Conservation (phyloP, 2,113 vertebrate species). For the Siniperca knerii region DNA sequence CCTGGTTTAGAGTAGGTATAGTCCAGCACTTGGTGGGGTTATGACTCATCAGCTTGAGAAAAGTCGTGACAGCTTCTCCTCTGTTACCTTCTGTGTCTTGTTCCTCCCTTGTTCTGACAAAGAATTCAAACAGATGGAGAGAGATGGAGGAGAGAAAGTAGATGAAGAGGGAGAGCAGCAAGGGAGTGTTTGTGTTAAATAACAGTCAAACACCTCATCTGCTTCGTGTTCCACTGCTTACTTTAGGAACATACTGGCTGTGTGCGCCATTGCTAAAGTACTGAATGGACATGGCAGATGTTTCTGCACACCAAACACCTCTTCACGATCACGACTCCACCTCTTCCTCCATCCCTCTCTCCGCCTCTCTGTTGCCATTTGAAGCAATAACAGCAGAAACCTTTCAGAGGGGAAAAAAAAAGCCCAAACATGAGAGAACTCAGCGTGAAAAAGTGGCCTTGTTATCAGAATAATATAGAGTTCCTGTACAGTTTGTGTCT, state of each 20-base stretch:
- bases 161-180: background rate
- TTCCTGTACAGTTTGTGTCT: conserved; percentile 69
- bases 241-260: background rate
- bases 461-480: conserved; percentile 64
- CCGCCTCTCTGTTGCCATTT: conserved; percentile 61
- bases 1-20: background rate
- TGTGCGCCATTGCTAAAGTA: background rate
- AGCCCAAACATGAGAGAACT: conserved; percentile 55
- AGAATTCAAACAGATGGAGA: conserved; percentile 12
- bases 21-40: conserved; percentile 8
- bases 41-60: background rate
- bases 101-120: conserved; percentile 1
- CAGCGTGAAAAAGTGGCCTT: conserved; percentile 77
- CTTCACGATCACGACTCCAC: conserved; percentile 26
- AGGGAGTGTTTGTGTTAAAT: background rate
- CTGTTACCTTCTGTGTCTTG: conserved; percentile 13
- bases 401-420: conserved; percentile 35
- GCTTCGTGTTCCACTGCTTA: conserved; percentile 4
- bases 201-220: background rate
- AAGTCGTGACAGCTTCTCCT: background rate
- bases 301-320: conserved; percentile 9
- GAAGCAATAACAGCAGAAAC: conserved; percentile 78
- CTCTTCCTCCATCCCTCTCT: conserved; percentile 47
- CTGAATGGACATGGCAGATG: conserved; percentile 13
- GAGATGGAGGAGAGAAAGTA: conserved; percentile 26